Evolutionary conservation across 2,797 vertebrate genomes (phyloP), one percentile per base, ranked within the genome.

Genomic region (Echeneis naucrates): DNA sequence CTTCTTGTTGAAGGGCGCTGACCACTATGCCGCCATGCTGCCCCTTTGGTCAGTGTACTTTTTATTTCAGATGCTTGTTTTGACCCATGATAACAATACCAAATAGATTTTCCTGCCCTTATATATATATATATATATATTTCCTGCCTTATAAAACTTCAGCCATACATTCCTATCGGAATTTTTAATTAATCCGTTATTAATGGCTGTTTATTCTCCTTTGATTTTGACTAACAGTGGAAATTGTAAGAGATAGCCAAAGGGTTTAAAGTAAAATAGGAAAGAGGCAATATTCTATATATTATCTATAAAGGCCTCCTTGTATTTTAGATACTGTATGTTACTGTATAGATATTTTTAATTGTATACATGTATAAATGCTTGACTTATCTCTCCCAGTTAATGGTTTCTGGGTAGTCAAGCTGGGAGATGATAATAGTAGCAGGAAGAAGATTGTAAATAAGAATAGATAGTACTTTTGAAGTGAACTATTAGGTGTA

Each of bases 241-340:
- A 78, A 83, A 82, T 82, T 70, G 63, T 72, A 59, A 88, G 70
- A 77, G 54, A 75, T 66, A 82, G 67, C 71, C 77, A 87, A 82
- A 86, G 69, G 77, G 56, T 83, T 78, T 40, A 66, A 75, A 80
- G 60, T 72, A 80, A 76, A 81, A 87, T 58, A 88, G 71, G 76
- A 91, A 77, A 85, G 80, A 88, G 89, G 84, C 83, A 86, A 85
- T 87, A 88, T 91, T 88, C 82, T 92, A 75, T 89, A 92, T 82
- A 88, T 88, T 90, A 92, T 83, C 80, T 74, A 78, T 38, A 66
- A 88, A 84, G 80, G 86, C 88, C 85, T 90, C 72, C 76, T 80
- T 88, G 87, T 92, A 93, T 93, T 93, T 94, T 93, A 82, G 84
- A 93, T 92, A 92, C 88, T 92, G 78, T 90, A 87, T 50, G 74